Base-by-base conservation (phyloP, 1,140 invertebrate genomes). In the Augochlora pura region DNA sequence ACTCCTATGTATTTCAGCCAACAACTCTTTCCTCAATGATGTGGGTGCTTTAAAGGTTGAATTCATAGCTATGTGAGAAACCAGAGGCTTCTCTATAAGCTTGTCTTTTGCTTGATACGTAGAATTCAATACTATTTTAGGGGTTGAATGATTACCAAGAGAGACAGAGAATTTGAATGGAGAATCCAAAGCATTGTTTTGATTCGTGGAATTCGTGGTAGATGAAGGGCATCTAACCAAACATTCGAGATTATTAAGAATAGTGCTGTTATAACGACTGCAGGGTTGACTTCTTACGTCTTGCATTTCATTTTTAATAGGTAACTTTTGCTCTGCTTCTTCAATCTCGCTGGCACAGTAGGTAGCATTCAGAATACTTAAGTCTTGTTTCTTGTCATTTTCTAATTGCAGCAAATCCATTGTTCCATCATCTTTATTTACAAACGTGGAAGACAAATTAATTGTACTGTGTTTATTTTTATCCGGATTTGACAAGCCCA, bases 1-100 rank as follows among this genome's bases (percentile, higher is more conserved):
- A 23, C 60, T 85, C 60, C 88, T 82, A 8, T 86, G 73, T 39
- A 86, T 86, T 77, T 89, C 88, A 54, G 91, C 77, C 2, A 91
- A 39, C 32, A 91, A 77, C 32, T 90, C 90, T 64, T 85, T 87
- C 32, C 90, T 85, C 46, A 88, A 77, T 23, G 79, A 83, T 18
- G 76, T 87, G 21, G 82, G 63, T 32, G 63, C 63, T 75, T 81
- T 87, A 2, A 75, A 60, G 14, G 49, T 74, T 6, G 57, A 75
- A 60, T 42, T 70, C 32, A 69, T 49, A 25, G 14, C n/a, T 59
- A 46, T 63, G 9, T 42, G 57, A 14, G 54, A 69, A 18, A 54
- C 18, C 9, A 52, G 65, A 23, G 57, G 7, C n/a, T 77, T 76
- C 9, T 80, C 62, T 54, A 42, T 39, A 21, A 66, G 60, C 9